Evolutionary conservation across 2,113 vertebrate species (phyloP).

Genomic region (Hipposideros armiger): DNA sequence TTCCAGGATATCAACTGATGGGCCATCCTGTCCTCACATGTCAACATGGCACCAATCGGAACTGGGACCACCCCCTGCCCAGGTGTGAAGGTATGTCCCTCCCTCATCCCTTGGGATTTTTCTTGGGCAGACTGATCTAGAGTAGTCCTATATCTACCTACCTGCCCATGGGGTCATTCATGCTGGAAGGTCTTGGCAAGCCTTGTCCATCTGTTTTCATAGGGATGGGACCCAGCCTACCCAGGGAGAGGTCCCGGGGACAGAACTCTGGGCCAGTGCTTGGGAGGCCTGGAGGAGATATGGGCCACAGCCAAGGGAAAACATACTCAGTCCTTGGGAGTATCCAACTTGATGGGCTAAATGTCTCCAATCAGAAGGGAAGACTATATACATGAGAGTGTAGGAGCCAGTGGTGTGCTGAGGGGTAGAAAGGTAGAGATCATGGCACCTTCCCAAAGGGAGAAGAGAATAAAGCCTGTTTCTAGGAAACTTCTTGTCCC

Average conservation of each 20-base stretch:
- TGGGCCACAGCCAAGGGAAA: neutral
- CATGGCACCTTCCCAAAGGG: neutral
- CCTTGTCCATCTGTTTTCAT: neutral
- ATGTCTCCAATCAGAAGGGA: neutral
- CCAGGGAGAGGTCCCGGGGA: neutral
- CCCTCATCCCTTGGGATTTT: neutral
- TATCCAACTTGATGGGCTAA: neutral
- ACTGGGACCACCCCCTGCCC: constrained; percentile 97
- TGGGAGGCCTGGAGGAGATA: neutral
- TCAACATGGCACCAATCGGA: constrained; percentile 96
- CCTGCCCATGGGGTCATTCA: accelerated
- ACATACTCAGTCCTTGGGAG: neutral
- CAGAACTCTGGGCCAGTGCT: neutral
- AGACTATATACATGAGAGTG: neutral
- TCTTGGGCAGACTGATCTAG: neutral
- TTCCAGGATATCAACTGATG: constrained; percentile 94
- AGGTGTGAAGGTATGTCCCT: constrained; percentile 95
- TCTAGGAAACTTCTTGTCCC: neutral
- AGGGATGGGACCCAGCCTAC: neutral
- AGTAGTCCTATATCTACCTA: neutral
- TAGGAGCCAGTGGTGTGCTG: neutral
- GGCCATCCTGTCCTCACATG: constrained; percentile 97
- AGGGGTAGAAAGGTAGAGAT: neutral
- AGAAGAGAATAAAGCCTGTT: neutral
- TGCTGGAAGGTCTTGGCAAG: neutral